Conservation (phyloP, 2,888 invertebrate genomes). For the Leucophenga montana region DNA sequence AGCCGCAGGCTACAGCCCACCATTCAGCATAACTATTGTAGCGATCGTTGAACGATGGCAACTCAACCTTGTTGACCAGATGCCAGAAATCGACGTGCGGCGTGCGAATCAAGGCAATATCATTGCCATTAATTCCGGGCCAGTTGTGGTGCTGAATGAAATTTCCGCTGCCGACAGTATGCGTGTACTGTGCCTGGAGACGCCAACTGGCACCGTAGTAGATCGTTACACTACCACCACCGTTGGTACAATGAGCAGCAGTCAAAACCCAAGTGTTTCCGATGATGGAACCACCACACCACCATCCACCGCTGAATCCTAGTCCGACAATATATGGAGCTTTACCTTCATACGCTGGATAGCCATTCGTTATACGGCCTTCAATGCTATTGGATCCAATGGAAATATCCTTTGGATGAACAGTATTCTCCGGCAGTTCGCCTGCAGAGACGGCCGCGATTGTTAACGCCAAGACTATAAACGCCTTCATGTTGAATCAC, state of each 20-base stretch:
- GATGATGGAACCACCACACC: conserved; percentile 31
- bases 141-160: conserved; percentile 2
- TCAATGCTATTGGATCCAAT: neutral
- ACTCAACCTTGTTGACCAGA: too few species aligned
- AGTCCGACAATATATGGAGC: too few species aligned
- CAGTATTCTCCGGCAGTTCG: neutral
- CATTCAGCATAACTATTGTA: neutral
- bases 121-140: conserved; percentile 36
- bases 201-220: too few species aligned
- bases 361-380: conserved; percentile 46
- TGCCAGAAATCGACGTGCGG: conserved; percentile 31
- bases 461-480: conserved; percentile 38
- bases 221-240: too few species aligned
- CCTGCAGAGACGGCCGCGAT: conserved; percentile 35
- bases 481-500: conserved; percentile 37
- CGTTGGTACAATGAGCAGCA: too few species aligned
- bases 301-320: neutral
- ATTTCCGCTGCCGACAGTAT: neutral
- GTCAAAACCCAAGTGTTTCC: too few species aligned
- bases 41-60: neutral
- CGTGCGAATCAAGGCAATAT: too few species aligned
- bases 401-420: conserved; percentile 22
- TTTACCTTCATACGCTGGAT: too few species aligned
- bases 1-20: conserved; percentile 42
- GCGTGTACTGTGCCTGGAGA: too few species aligned